These are phyloP conservation scores for Ciconia boyciana DNA, from an alignment of 2,113 vertebrate genomes.

Conservation along the genomic window DNA sequence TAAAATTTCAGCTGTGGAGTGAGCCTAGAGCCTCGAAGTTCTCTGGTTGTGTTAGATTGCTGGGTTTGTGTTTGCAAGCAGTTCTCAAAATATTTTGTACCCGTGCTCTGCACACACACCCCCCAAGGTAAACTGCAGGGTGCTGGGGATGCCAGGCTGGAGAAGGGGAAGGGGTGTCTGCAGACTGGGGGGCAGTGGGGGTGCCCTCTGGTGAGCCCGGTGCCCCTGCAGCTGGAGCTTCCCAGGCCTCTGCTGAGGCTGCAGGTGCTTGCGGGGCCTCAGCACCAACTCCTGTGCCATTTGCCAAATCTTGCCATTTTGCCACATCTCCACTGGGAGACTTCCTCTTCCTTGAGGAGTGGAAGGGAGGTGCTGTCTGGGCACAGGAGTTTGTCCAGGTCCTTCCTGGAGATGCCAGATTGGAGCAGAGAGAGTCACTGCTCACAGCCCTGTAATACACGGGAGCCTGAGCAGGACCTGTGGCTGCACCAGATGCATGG, in stretches of 20 bases:
- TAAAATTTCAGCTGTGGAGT: neutral
- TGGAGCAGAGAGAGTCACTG: neutral
- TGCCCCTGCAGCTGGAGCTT: neutral
- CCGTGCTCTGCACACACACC: accelerated
- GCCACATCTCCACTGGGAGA: neutral
- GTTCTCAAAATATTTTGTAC: neutral
- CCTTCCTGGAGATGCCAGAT: neutral
- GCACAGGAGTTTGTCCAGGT: neutral
- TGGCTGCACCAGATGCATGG: neutral
- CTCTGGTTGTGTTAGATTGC: neutral
- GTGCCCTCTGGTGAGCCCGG: accelerated
- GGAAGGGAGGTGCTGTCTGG: neutral
- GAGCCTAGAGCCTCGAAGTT: neutral
- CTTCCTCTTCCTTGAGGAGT: neutral
- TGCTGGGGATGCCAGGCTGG: neutral
- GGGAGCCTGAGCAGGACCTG: neutral
- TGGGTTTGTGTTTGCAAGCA: neutral
- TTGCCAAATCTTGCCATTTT: neutral
- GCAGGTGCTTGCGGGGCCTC: too few species aligned
- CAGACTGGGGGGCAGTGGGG: accelerated
- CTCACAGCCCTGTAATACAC: neutral
- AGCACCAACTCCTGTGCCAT: neutral
- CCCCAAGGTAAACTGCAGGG: neutral
- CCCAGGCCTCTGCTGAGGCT: neutral
- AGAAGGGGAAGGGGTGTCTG: neutral